A percentile compares a stretch with the other conserved stretches of the same genome.
Conservation (phyloP, 2,797 vertebrate species). For the Mus spretus region DNA sequence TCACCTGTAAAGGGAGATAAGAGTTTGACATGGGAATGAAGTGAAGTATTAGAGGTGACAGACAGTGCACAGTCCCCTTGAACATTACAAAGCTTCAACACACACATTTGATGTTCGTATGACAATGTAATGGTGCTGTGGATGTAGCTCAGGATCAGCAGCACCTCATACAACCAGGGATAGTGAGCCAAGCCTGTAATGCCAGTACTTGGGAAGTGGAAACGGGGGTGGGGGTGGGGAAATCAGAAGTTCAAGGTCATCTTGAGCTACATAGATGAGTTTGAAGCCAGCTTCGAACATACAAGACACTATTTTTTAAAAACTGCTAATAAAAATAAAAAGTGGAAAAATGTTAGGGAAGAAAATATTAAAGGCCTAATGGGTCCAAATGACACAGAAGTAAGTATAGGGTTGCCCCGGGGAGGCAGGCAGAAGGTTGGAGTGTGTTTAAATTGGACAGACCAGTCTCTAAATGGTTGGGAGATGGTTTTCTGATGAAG, state of each 20-base stretch:
- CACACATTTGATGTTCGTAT: slow-evolving; percentile 28
- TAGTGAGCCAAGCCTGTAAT: not conserved
- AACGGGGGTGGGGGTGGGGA: too few relatives aligned
- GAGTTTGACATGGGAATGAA: slow-evolving; percentile 40
- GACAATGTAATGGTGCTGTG: not conserved
- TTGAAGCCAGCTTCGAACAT: not conserved
- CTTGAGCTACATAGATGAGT: not conserved
- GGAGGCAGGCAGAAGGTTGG: not conserved
- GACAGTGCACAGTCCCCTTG: not conserved
- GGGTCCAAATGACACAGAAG: slow-evolving; percentile 19
- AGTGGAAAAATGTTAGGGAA: not conserved
- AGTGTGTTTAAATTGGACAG: slow-evolving; percentile 35
- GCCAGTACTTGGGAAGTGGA: not conserved
- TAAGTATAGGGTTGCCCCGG: slow-evolving; percentile 68
- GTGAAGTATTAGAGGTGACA: slow-evolving; percentile 6
- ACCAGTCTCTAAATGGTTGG: slow-evolving; percentile 17
- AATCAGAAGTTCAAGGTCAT: not conserved
- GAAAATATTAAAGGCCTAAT: slow-evolving; percentile 49
- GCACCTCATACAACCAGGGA: not conserved
- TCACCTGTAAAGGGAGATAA: slow-evolving; percentile 54
- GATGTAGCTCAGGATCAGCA: not conserved
- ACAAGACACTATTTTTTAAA: not conserved
- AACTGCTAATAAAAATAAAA: not conserved
- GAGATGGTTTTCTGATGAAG: slow-evolving; percentile 1
- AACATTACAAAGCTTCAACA: slow-evolving; percentile 33